These are phyloP conservation scores for Lates japonicus DNA, from an alignment of 2,797 vertebrate genomes.

Conservation along the genomic window DNA sequence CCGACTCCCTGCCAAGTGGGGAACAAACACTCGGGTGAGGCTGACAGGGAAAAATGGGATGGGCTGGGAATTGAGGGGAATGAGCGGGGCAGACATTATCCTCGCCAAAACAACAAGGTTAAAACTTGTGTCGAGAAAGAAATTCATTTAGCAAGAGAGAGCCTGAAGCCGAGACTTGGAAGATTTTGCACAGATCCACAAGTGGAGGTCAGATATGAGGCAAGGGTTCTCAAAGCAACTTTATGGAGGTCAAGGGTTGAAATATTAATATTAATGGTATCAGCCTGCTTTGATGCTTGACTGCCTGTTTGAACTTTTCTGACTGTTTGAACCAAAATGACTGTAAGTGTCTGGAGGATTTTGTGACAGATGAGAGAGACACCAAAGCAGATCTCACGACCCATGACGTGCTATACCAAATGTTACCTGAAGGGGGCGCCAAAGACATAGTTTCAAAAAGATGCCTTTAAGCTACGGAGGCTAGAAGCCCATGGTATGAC, in stretches of 20 bases:
- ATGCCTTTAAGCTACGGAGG: background rate
- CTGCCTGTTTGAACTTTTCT: slow-evolving; percentile 50
- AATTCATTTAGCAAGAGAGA: slow-evolving; percentile 13
- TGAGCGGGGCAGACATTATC: slow-evolving; percentile 47
- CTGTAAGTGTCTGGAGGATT: slow-evolving; percentile 40
- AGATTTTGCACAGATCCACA: slow-evolving; percentile 39
- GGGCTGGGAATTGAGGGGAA: slow-evolving; percentile 49
- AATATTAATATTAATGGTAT: slow-evolving; percentile 62
- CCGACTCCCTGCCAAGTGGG: slow-evolving; percentile 75
- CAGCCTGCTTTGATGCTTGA: slow-evolving; percentile 57
- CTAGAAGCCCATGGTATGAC: no score
- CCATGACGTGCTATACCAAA: slow-evolving; percentile 47
- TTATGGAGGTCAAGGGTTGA: slow-evolving; percentile 35
- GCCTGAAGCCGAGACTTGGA: slow-evolving; percentile 37
- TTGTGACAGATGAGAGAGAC: slow-evolving; percentile 53
- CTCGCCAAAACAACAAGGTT: slow-evolving; percentile 58
- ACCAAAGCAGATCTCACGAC: slow-evolving; percentile 40
- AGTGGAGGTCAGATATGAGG: slow-evolving; percentile 42
- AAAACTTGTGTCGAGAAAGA: slow-evolving; percentile 32
- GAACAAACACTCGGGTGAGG: slow-evolving; percentile 74
- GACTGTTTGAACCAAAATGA: slow-evolving; percentile 51
- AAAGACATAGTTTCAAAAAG: slow-evolving; percentile 75
- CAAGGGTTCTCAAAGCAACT: slow-evolving; percentile 58
- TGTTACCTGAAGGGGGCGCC: slow-evolving; percentile 76
- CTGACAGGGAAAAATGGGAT: slow-evolving; percentile 66